Evolutionary conservation across 2,113 vertebrate species (phyloP), one percentile per base, ranked within the genome.

Genomic region (Eclectus roratus): DNA sequence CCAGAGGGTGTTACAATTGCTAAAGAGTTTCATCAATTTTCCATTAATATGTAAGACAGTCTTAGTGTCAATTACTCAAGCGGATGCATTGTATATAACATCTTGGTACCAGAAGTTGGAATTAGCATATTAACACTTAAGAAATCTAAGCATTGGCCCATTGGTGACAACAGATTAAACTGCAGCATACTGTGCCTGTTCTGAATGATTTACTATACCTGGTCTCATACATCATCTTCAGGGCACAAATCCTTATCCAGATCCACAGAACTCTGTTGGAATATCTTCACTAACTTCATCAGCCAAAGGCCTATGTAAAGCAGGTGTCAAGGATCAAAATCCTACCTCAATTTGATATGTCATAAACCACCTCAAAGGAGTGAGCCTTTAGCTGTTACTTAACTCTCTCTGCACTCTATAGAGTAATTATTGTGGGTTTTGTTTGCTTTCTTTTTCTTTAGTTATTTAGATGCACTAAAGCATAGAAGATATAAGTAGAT

Each of bases 61-160:
- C 47, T 84, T 56, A n/a, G 47, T 61, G 60, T 72, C 63, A 94
- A 93, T 92, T 86, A 80, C 77, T 82, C 63, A 88, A 91, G 82
- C 56, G 74, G 68, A 76, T 15, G 37, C 90, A 91, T 92, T 55
- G 91, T 55, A 90, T 91, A 15, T 94, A 95, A 94, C 88, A 93
- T 93, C 64, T 85, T 79, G 74, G 77, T 94, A 94, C 47, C 52
- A 89, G n/a, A 80, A 87, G 28, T 12, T 93, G 28, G 41, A 83
- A 95, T 95, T 91, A 96, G 29, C 83, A 83, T 94, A 93, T 93
- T 93, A 88, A 41, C 69, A 85, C 10, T 87, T 89, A 63, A 95
- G 25, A 44, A 63, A 92, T 0, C 2, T 83, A 76, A 94, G 19
- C 53, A 58, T 49, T 79, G 83, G 55, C 46, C 77, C 52, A 28